These are phyloP conservation scores for Pterocles burchelli DNA, from an alignment of 2,113 vertebrate species.

Conservation along the genomic window DNA sequence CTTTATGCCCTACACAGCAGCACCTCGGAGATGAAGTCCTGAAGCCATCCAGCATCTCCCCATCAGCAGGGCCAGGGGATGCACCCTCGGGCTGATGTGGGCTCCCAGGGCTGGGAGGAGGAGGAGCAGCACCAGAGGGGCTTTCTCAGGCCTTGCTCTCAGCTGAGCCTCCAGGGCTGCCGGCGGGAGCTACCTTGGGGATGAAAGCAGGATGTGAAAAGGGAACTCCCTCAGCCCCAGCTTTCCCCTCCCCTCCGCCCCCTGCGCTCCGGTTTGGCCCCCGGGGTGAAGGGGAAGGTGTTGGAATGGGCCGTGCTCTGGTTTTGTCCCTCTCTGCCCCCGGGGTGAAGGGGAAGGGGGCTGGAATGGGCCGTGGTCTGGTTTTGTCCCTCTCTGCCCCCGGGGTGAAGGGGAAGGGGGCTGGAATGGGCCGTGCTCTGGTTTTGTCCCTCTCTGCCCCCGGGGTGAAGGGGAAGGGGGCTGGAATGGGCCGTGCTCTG, in stretches of 20 bases:
- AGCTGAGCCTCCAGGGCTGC: background rate
- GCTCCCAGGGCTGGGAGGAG: background rate
- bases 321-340: too few relatives aligned
- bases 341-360: too few relatives aligned
- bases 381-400: too few relatives aligned
- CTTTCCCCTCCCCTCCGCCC: background rate
- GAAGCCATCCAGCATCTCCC: background rate
- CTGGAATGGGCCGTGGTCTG: too few relatives aligned
- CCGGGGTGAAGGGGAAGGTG: too few relatives aligned
- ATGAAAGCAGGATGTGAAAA: background rate
- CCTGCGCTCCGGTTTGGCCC: background rate
- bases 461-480: background rate
- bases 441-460: background rate
- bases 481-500: background rate
- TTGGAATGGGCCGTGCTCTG: too few relatives aligned
- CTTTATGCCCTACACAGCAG: background rate
- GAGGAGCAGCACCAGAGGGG: background rate
- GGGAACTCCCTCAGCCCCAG: fast-evolving
- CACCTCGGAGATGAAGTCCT: background rate
- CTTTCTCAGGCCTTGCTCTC: background rate
- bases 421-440: background rate
- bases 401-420: background rate
- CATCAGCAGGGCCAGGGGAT: background rate
- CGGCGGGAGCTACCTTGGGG: background rate
- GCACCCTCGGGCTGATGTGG: background rate